A percentile compares a stretch with the other conserved stretches of the same genome.
These are phyloP conservation scores for Macrostomum lignano DNA, from an alignment of 1,140 invertebrate species.

Conservation along the genomic window DNA sequence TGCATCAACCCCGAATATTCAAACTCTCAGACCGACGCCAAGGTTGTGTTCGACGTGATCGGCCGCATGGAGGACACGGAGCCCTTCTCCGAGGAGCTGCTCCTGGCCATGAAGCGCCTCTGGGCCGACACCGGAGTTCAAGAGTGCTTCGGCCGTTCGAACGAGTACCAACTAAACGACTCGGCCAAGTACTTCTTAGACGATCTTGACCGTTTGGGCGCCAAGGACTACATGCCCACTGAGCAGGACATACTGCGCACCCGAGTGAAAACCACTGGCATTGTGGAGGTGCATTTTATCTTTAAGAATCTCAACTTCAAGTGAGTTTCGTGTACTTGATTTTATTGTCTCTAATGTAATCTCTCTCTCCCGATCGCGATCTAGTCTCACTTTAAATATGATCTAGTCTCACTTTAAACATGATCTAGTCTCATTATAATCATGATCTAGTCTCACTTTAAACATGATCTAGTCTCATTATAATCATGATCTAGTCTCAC, in stretches of 20 bases:
- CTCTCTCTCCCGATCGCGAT: too few species aligned
- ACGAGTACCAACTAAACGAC: constrained; percentile 78
- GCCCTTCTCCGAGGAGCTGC: constrained; percentile 86
- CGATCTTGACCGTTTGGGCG: constrained; percentile 67
- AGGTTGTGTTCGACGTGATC: constrained; percentile 97
- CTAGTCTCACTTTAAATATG: too few species aligned
- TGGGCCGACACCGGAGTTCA: constrained; percentile 67
- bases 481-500: too few species aligned
- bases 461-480: too few species aligned
- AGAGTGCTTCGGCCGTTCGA: constrained; percentile 44
- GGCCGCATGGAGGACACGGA: constrained; percentile 98
- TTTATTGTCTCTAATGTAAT: neutral
- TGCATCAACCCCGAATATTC: too few species aligned
- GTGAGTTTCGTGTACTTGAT: constrained; percentile 32
- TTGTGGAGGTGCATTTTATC: constrained; percentile 96
- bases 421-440: too few species aligned
- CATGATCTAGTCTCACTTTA: too few species aligned
- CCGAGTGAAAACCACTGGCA: constrained; percentile 96
- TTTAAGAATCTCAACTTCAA: constrained; percentile 99
- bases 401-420: too few species aligned
- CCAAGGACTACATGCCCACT: constrained; percentile 82
- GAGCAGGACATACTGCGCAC: constrained; percentile 97
- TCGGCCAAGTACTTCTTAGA: constrained; percentile 75
- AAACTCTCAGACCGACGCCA: too few species aligned
- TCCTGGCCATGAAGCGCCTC: constrained; percentile 83